A percentile compares a stretch with the other conserved stretches of the same genome.
Evolutionary conservation across 1,140 invertebrate genomes (phyloP).

Genomic region (Cryptotermes secundus): DNA sequence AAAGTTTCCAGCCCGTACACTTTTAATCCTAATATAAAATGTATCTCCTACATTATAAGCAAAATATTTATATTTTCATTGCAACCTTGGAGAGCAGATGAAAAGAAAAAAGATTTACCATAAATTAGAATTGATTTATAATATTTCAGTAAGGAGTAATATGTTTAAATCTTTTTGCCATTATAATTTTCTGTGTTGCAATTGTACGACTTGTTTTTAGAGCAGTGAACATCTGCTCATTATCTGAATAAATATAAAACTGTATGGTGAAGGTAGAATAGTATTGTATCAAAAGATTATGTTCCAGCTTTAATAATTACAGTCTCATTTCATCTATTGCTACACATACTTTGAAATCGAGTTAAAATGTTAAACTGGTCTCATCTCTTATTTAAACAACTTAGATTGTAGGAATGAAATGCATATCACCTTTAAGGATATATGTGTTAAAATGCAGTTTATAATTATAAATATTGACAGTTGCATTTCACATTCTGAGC

Average conservation of each 20-base stretch:
- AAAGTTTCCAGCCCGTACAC: not conserved
- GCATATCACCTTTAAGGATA: not conserved
- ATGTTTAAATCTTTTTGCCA: not conserved
- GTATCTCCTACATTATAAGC: not conserved
- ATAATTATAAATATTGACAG: too few relatives aligned
- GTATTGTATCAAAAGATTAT: not conserved
- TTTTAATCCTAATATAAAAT: not conserved
- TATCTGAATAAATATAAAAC: not conserved
- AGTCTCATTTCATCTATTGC: not conserved
- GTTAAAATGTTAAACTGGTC: not conserved
- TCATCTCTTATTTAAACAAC: not conserved
- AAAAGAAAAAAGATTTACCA: not conserved
- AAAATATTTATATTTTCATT: not conserved
- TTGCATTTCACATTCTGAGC: not conserved
- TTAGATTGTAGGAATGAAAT: not conserved
- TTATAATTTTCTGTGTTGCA: not conserved
- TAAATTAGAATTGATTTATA: not conserved
- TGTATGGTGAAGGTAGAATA: constrained; percentile 1
- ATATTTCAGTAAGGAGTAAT: not conserved
- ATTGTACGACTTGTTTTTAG: not conserved
- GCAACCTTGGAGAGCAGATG: not conserved
- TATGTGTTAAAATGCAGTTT: too few relatives aligned
- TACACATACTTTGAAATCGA: not conserved
- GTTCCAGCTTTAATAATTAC: not conserved
- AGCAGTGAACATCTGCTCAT: not conserved